phyloP scores from a whole-genome alignment of 2,113 vertebrate species.

The Nesoenas mayeri region DNA sequence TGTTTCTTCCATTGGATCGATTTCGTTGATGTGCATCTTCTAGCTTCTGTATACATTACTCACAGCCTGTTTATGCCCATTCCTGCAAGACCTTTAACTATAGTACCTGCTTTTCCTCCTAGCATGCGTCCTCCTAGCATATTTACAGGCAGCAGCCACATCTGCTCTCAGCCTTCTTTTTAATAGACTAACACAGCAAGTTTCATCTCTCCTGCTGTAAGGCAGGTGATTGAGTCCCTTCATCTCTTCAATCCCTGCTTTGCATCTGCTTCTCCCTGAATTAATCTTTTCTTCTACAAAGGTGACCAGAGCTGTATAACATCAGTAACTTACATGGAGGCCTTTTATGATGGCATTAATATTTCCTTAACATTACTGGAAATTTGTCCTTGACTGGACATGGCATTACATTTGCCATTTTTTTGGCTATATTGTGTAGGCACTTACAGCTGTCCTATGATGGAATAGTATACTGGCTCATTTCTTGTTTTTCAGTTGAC shows the following conservation, averaged over 20 bases:
- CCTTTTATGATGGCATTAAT: not conserved
- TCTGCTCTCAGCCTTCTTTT: not conserved
- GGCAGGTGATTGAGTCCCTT: not conserved
- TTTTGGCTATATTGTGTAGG: not conserved
- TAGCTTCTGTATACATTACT: not conserved
- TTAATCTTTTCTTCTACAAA: not conserved
- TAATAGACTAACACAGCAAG: not conserved
- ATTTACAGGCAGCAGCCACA: not conserved
- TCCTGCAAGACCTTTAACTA: not conserved
- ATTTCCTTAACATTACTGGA: not conserved
- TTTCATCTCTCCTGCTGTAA: not conserved
- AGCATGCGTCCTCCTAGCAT: not conserved
- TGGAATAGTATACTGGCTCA: not conserved
- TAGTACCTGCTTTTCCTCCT: slow-evolving; percentile 13
- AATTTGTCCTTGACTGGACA: not conserved
- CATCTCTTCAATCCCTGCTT: not conserved
- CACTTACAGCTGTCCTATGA: not conserved
- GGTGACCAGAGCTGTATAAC: not conserved
- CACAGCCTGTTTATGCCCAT: not conserved
- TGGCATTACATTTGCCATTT: not conserved
- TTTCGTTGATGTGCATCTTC: not conserved
- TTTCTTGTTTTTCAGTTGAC: not conserved
- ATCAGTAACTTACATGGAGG: not conserved
- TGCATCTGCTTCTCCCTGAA: not conserved
- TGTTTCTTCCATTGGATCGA: not conserved